Percentiles rank a stretch among this genome's conserved stretches.
These are phyloP conservation scores for Platichthys stellatus DNA, from an alignment of 2,113 vertebrate species.

Conservation along the genomic window DNA sequence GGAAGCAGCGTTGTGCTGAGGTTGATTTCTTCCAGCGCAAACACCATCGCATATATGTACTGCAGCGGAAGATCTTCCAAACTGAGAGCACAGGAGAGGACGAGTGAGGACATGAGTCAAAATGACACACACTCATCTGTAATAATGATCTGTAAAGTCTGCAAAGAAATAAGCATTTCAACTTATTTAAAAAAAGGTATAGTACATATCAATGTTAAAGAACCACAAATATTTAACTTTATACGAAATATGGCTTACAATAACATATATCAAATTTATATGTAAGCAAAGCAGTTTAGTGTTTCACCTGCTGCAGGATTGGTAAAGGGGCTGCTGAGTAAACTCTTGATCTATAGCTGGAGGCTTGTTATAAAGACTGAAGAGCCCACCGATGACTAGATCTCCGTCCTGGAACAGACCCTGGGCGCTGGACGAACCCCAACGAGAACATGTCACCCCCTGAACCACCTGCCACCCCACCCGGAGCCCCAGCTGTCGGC, in stretches of 20 bases:
- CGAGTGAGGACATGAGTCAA: constrained; percentile 3
- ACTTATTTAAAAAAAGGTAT: too few relatives aligned
- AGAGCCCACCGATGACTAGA: constrained; percentile 78
- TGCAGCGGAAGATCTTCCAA: constrained; percentile 72
- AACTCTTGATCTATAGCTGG: constrained; percentile 54
- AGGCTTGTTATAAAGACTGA: constrained; percentile 66
- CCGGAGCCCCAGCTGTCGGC: constrained; percentile 49
- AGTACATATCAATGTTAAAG: too few relatives aligned
- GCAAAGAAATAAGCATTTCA: not conserved
- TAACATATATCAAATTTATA: not conserved
- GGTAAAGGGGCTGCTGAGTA: constrained; percentile 47
- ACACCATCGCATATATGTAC: constrained; percentile 78
- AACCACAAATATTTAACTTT: not conserved
- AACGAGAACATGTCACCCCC: constrained; percentile 60
- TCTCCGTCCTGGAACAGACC: constrained; percentile 79
- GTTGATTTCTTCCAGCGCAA: constrained; percentile 85
- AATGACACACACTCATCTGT: not conserved
- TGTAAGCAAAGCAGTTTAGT: not conserved
- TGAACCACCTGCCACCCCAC: constrained; percentile 34
- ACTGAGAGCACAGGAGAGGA: constrained; percentile 45
- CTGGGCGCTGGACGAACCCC: constrained; percentile 22
- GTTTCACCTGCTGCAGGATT: constrained; percentile 73
- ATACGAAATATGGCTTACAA: not conserved
- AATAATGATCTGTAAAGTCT: not conserved
- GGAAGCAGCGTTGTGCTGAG: constrained; percentile 72